phyloP scores from a whole-genome alignment of 2,888 invertebrate species.

The Ametastegia equiseti region DNA sequence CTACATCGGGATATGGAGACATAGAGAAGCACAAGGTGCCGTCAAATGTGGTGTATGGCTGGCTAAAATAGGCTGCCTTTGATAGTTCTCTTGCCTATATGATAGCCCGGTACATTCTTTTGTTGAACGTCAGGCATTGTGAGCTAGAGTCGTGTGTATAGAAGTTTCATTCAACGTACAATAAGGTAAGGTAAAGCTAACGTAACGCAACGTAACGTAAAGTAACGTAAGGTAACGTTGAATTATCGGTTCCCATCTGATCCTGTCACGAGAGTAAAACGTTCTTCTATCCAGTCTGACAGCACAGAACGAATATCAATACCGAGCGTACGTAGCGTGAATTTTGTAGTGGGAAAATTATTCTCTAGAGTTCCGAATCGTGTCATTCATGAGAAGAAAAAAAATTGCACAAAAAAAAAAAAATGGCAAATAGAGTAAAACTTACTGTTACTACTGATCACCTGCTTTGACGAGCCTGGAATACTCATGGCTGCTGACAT shows the following conservation, averaged over 20 bases:
- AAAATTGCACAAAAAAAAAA: not conserved
- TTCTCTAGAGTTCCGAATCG: no score
- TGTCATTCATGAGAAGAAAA: not conserved
- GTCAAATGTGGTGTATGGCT: conserved; percentile 25
- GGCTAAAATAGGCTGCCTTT: conserved; percentile 19
- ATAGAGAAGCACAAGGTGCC: not conserved
- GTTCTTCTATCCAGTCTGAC: not conserved
- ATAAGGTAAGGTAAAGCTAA: not conserved
- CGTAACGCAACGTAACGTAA: no score
- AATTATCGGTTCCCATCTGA: conserved; percentile 19
- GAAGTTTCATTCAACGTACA: not conserved
- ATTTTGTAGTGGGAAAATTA: no score
- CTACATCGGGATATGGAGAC: not conserved
- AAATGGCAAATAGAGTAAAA: conserved; percentile 41
- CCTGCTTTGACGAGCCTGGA: conserved; percentile 68
- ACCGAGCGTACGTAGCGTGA: not conserved
- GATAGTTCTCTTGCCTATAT: conserved; percentile 8
- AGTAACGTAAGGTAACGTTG: conserved; percentile 18
- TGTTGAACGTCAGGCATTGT: conserved; percentile 24
- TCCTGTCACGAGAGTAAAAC: not conserved
- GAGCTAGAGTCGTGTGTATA: not conserved
- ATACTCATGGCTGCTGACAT: conserved; percentile 54
- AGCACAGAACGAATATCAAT: not conserved
- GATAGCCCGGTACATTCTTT: conserved; percentile 1
- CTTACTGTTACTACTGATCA: conserved; percentile 64